A percentile compares a stretch with the other conserved stretches of the same genome.
phyloP scores from a whole-genome alignment of 2,888 invertebrate genomes.

The Anarsia innoxiella region DNA sequence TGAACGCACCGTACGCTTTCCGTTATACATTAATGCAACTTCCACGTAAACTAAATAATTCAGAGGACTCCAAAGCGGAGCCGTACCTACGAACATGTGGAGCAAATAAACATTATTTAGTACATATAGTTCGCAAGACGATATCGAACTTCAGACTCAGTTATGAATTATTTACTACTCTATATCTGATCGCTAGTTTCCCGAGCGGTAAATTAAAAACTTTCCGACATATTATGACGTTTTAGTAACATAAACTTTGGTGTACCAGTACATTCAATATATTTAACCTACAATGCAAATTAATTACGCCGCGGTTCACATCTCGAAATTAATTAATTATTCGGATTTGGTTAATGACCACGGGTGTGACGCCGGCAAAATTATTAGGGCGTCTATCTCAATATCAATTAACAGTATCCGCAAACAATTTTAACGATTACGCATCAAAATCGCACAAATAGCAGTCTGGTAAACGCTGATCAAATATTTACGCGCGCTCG shows the following conservation, averaged over 20 bases:
- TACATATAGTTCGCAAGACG: slow-evolving; percentile 9
- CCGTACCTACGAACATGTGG: slow-evolving; percentile 18
- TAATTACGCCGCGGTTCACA: slow-evolving; percentile 20
- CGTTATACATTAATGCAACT: slow-evolving; percentile 27
- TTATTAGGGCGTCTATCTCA: slow-evolving; percentile 27
- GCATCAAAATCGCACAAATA: slow-evolving; percentile 33
- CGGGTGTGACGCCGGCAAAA: background rate
- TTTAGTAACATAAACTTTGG: no score
- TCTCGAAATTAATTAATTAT: slow-evolving; percentile 45
- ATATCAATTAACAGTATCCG: slow-evolving; percentile 49
- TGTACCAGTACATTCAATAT: background rate
- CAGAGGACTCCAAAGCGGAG: slow-evolving; percentile 20
- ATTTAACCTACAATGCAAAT: background rate
- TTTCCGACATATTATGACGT: slow-evolving; percentile 14
- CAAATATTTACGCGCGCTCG: slow-evolving; percentile 40
- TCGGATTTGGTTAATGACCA: slow-evolving; percentile 43
- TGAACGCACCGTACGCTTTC: no score
- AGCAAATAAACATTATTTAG: slow-evolving; percentile 40
- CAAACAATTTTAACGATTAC: slow-evolving; percentile 50
- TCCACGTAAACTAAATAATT: slow-evolving; percentile 32
- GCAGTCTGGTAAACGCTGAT: slow-evolving; percentile 22
- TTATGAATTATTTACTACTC: slow-evolving; percentile 51
- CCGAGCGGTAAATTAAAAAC: slow-evolving; percentile 21
- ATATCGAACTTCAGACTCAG: slow-evolving; percentile 22
- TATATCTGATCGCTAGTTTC: slow-evolving; percentile 12